These are phyloP conservation scores for Orchesella flavescens DNA, from an alignment of 2,888 invertebrate genomes.

Conservation along the genomic window DNA sequence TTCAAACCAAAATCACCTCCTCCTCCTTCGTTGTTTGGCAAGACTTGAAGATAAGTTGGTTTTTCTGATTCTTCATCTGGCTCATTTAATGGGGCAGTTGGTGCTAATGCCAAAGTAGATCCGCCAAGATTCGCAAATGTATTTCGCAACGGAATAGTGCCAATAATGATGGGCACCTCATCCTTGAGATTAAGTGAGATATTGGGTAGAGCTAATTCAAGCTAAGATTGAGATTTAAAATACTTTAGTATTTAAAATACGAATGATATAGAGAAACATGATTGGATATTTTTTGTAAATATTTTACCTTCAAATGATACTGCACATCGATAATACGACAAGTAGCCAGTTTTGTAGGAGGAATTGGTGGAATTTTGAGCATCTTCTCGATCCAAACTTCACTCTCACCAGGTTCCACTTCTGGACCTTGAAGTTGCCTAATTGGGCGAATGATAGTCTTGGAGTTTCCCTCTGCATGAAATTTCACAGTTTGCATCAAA, in stretches of 20 bases:
- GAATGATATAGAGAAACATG: slow-evolving; percentile 8
- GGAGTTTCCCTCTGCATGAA: slow-evolving; percentile 32
- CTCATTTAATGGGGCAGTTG: neutral
- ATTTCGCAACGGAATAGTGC: slow-evolving; percentile 51
- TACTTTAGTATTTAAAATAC: too few species aligned
- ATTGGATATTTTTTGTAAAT: neutral
- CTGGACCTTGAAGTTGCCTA: slow-evolving; percentile 32
- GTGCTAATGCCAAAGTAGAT: slow-evolving; percentile 7
- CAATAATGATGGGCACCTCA: slow-evolving; percentile 40
- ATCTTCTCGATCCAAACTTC: slow-evolving; percentile 30
- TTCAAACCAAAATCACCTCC: neutral
- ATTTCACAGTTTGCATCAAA: slow-evolving; percentile 37
- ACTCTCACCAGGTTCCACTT: slow-evolving; percentile 41
- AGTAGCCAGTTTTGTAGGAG: slow-evolving; percentile 33
- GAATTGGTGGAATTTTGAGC: slow-evolving; percentile 42
- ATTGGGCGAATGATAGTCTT: slow-evolving; percentile 1
- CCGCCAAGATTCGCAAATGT: slow-evolving; percentile 22
- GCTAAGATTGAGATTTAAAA: slow-evolving; percentile 27
- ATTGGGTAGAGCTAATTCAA: slow-evolving; percentile 47
- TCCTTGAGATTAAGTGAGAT: slow-evolving; percentile 45
- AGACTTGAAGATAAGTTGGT: neutral
- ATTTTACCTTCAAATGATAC: slow-evolving; percentile 36
- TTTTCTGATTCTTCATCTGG: neutral
- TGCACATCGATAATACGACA: slow-evolving; percentile 43
- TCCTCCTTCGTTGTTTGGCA: neutral